Evolutionary conservation across 2,797 vertebrate species (phyloP).

Genomic region (Dromococcyx pavoninus): DNA sequence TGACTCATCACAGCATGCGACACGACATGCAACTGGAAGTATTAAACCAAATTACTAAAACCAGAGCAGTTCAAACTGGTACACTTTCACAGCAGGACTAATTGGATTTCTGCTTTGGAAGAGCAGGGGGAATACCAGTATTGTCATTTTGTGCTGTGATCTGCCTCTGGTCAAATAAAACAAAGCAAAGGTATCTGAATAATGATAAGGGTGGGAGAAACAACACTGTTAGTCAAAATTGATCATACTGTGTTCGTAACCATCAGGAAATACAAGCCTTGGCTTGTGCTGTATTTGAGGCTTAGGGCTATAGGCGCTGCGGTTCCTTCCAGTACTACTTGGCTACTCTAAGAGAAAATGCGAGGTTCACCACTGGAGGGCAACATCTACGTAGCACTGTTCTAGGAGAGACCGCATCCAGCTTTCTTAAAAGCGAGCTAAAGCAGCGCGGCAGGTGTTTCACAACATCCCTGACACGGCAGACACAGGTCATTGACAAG

Average conservation of each 20-base stretch:
- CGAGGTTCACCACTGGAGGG: slow-evolving; percentile 10
- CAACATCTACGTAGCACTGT: rapidly evolving
- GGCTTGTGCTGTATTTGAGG: rapidly evolving
- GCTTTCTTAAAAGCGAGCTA: rapidly evolving
- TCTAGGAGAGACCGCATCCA: rapidly evolving
- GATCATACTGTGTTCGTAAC: rapidly evolving
- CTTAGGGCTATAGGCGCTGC: rapidly evolving
- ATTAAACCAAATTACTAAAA: background rate
- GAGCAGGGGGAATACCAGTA: background rate
- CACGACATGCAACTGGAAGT: background rate
- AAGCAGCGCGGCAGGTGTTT: background rate
- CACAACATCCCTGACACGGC: background rate
- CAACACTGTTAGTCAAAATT: background rate
- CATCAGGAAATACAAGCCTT: background rate
- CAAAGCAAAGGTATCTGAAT: background rate
- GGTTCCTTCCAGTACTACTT: rapidly evolving
- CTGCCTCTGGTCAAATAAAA: background rate
- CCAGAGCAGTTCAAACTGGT: background rate
- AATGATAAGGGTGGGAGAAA: background rate
- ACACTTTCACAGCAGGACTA: background rate
- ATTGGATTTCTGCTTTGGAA: background rate
- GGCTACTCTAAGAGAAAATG: background rate
- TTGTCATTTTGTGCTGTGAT: background rate
- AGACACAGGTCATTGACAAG: rapidly evolving
- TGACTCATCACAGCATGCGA: background rate